Percentiles rank a stretch among this genome's conserved stretches.
phyloP scores from a whole-genome alignment of 2,113 vertebrate genomes.

The Poeciliopsis retropinna region DNA sequence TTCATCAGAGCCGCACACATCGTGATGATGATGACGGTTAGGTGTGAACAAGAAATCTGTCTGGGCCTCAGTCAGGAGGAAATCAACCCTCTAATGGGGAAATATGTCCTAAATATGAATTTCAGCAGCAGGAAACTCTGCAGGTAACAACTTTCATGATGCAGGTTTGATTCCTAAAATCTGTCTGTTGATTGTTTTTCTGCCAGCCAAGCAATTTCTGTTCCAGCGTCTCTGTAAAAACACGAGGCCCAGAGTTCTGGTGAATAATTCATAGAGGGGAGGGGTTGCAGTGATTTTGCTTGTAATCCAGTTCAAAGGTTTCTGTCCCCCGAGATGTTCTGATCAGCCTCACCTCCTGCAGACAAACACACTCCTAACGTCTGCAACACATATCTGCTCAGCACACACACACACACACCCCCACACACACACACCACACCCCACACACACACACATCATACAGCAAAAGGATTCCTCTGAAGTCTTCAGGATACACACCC shows the following conservation, averaged over 20 bases:
- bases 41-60: not conserved
- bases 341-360: not conserved
- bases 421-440: conserved; percentile 17
- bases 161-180: not conserved
- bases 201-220: no score
- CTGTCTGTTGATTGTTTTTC: no score
- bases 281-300: conserved; percentile 35
- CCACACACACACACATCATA: conserved; percentile 2
- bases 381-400: not conserved
- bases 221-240: conserved; percentile 6
- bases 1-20: not conserved
- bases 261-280: conserved; percentile 45
- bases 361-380: not conserved
- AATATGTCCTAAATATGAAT: not conserved
- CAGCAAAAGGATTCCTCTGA: not conserved
- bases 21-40: not conserved
- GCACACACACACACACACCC: conserved; percentile 10
- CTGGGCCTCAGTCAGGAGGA: no score
- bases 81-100: not conserved
- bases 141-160: no score
- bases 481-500: not conserved
- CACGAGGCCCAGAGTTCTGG: conserved; percentile 1
- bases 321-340: conserved; percentile 18
- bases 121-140: not conserved
- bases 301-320: conserved; percentile 33